phyloP scores from a whole-genome alignment of 92 coral and sea anemone genomes.

The Porites divaricata region DNA sequence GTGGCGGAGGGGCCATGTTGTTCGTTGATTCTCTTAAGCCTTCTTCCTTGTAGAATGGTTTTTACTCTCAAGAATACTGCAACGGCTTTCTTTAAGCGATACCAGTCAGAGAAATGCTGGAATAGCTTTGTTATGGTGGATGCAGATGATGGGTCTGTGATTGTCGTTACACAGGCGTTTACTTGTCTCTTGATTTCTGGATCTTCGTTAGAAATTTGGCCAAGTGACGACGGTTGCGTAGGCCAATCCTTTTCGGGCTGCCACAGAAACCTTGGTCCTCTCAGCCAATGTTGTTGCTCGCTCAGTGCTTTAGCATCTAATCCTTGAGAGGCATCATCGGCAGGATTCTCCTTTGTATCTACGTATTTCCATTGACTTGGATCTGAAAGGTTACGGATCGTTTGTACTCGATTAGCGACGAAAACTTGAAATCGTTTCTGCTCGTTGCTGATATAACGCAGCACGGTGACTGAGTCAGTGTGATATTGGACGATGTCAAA shows the following conservation, averaged over 20 bases:
- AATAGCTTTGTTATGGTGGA: constrained; percentile 33
- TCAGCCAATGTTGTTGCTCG: constrained; percentile 46
- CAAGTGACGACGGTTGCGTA: constrained; percentile 42
- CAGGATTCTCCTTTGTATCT: constrained; percentile 58
- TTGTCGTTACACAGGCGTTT: neutral
- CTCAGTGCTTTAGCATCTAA: constrained; percentile 20
- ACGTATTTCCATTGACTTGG: constrained; percentile 71
- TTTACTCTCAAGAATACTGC: constrained; percentile 46
- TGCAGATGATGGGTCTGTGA: neutral
- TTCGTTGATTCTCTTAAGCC: constrained; percentile 3
- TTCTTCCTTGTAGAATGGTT: constrained; percentile 20
- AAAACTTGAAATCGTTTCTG: constrained; percentile 50
- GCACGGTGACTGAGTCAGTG: constrained; percentile 52
- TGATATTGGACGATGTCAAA: constrained; percentile 20
- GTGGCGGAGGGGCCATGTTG: neutral
- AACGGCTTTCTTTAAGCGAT: constrained; percentile 53
- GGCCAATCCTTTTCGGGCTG: constrained; percentile 54
- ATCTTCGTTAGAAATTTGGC: constrained; percentile 47
- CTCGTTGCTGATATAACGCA: constrained; percentile 44
- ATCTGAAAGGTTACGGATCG: constrained; percentile 52
- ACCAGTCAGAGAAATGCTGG: constrained; percentile 42
- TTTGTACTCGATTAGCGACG: constrained; percentile 69
- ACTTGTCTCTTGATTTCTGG: constrained; percentile 41
- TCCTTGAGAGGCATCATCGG: constrained; percentile 64
- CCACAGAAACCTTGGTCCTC: constrained; percentile 62